Percentiles rank a stretch among this genome's conserved stretches.
Evolutionary conservation across 2,797 vertebrate species (phyloP).

Genomic region (Chrosomus eos): DNA sequence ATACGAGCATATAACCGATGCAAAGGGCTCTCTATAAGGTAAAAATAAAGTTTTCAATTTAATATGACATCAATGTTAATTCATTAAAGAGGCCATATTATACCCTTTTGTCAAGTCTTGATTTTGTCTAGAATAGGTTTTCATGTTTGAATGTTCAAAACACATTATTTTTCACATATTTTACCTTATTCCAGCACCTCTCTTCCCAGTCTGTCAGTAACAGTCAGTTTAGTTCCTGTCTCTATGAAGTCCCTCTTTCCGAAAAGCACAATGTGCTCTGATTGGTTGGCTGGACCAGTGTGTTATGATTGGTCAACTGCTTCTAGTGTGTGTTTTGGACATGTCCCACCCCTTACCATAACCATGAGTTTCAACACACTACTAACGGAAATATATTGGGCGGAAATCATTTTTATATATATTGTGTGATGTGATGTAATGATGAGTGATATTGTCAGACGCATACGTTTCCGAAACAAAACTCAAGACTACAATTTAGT

Average conservation of each 20-base stretch:
- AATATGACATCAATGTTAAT: background rate
- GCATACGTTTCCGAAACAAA: too few species aligned
- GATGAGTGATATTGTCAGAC: too few species aligned
- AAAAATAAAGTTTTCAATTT: background rate
- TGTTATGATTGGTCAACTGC: background rate
- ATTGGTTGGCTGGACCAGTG: background rate
- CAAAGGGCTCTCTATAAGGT: slow-evolving; percentile 7
- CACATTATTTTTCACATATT: too few species aligned
- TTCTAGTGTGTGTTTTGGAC: background rate
- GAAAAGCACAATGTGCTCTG: background rate
- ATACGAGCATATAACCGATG: background rate
- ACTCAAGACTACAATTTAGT: background rate
- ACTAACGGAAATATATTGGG: too few species aligned
- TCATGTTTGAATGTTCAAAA: too few species aligned
- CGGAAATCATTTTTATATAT: too few species aligned
- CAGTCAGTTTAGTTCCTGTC: too few species aligned
- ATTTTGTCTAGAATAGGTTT: too few species aligned
- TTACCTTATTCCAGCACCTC: too few species aligned
- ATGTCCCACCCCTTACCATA: background rate
- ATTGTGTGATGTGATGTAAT: too few species aligned
- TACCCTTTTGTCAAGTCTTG: too few species aligned
- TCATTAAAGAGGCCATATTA: background rate
- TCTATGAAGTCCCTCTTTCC: background rate
- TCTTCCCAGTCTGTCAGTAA: too few species aligned
- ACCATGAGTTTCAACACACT: background rate